Percentiles rank a stretch among this genome's conserved stretches.
phyloP scores from a whole-genome alignment of 2,797 vertebrate species.

The Scleropages formosus region DNA sequence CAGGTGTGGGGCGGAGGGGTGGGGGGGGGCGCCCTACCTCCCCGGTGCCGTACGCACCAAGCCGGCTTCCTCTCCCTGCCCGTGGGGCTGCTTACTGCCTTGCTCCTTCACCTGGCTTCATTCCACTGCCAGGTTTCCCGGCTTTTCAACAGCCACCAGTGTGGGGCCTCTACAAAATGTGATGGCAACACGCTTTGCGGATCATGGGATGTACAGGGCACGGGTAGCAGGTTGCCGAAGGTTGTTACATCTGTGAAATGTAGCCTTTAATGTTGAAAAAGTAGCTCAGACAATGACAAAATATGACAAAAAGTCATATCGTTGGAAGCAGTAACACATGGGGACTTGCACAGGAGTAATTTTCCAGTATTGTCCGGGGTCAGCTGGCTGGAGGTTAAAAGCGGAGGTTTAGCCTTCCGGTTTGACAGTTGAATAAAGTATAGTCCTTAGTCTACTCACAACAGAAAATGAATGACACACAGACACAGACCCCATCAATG shows the following conservation, averaged over 20 bases:
- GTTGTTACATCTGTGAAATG: too few species aligned
- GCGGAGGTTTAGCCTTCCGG: constrained; percentile 59
- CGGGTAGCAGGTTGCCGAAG: too few species aligned
- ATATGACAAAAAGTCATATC: neutral
- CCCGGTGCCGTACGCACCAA: neutral
- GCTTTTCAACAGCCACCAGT: neutral
- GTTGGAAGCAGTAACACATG: too few species aligned
- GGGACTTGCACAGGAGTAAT: too few species aligned
- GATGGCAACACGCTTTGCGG: too few species aligned
- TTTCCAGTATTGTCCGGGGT: constrained; percentile 55
- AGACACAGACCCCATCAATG: constrained; percentile 54
- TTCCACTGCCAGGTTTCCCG: neutral
- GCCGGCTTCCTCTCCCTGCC: neutral
- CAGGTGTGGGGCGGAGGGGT: constrained; percentile 30
- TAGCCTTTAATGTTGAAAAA: constrained; percentile 15
- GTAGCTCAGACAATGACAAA: neutral
- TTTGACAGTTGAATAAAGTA: constrained; percentile 58
- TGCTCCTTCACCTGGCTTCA: neutral
- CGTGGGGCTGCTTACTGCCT: neutral
- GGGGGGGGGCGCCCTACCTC: constrained; percentile 25
- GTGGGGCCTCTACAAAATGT: too few species aligned
- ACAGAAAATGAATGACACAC: constrained; percentile 54
- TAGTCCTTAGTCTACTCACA: constrained; percentile 45
- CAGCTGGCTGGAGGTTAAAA: constrained; percentile 68
- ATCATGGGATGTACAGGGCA: too few species aligned